Evolutionary conservation across 2,888 invertebrate species (phyloP).

Genomic region (Cinara cedri): DNA sequence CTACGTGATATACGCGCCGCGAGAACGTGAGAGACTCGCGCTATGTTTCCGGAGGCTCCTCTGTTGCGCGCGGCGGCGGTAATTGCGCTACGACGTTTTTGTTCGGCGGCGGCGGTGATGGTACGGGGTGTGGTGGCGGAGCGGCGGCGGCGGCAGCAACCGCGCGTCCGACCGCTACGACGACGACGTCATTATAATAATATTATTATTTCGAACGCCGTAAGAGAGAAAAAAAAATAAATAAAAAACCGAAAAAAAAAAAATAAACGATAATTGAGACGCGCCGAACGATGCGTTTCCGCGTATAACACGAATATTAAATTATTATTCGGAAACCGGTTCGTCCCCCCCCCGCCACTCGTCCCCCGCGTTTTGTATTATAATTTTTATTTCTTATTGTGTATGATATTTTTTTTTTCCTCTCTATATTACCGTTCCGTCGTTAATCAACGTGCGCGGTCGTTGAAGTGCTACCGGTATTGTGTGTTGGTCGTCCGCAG

Average conservation of each 20-base stretch:
- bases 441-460: constrained; percentile 36
- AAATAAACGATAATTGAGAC: no score
- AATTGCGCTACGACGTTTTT: no score
- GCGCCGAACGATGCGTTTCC: no score
- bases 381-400: constrained; percentile 5
- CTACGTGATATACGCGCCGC: neutral
- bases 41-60: constrained; percentile 26
- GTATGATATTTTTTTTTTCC: no score
- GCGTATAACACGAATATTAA: no score
- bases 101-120: neutral
- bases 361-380: neutral
- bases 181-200: neutral
- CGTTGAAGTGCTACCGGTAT: constrained; percentile 48
- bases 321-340: constrained; percentile 31
- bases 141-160: neutral
- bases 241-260: no score
- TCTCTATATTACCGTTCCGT: neutral
- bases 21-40: constrained; percentile 38
- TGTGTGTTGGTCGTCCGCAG: no score
- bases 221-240: no score
- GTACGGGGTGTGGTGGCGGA: neutral
- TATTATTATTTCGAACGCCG: neutral
- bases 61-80: no score
- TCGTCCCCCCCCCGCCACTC: neutral
- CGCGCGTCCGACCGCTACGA: neutral